These are phyloP conservation scores for Bactericera cockerelli DNA, from an alignment of 1,140 invertebrate species.

Conservation along the genomic window DNA sequence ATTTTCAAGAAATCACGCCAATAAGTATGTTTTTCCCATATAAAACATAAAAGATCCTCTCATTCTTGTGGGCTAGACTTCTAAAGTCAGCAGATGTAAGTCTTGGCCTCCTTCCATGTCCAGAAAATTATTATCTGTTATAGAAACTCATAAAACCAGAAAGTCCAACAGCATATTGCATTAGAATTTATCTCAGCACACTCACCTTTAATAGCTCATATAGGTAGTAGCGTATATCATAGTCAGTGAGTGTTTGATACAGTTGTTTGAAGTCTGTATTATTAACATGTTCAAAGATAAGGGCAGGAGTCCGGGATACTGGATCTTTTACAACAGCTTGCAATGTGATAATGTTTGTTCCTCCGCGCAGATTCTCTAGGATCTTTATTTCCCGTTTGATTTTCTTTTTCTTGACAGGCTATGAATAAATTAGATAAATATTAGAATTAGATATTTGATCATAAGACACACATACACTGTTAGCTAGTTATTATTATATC, in stretches of 20 bases:
- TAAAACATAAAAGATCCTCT: no score
- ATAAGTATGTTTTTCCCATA: no score
- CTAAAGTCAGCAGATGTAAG: no score
- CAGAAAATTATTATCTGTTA: no score
- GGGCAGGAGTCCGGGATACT: conserved; percentile 92
- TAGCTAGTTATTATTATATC: no score
- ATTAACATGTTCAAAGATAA: conserved; percentile 99
- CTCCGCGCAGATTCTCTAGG: conserved; percentile 95
- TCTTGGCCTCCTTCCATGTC: no score
- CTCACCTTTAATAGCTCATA: conserved; percentile 75
- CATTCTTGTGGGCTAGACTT: no score
- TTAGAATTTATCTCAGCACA: no score
- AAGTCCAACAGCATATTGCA: no score
- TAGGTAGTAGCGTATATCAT: conserved; percentile 94
- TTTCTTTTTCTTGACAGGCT: conserved; percentile 99
- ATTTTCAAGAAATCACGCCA: no score
- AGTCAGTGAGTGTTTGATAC: conserved; percentile 98
- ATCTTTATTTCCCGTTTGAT: conserved; percentile 99
- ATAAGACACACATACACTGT: not conserved
- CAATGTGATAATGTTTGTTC: conserved; percentile 97
- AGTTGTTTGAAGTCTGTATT: conserved; percentile 99
- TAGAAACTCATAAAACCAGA: no score
- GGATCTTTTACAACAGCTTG: conserved; percentile 99
- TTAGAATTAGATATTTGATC: not conserved
- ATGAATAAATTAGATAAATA: conserved; percentile 29